Conservation (phyloP, 2,113 vertebrate species). For the Xiphophorus couchianus region DNA sequence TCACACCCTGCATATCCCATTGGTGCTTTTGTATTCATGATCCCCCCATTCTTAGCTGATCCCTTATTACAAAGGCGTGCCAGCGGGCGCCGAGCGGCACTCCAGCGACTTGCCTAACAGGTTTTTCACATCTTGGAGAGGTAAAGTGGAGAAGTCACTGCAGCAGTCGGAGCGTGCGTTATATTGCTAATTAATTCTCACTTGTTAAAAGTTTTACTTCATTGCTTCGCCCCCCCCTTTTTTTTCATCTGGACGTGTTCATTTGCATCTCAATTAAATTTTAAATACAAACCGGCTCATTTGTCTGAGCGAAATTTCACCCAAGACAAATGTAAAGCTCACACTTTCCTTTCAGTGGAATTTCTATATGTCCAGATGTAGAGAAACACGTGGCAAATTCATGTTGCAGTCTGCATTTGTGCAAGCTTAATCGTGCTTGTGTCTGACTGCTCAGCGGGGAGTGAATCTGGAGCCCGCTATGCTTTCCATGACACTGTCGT, state of each 20-base stretch:
- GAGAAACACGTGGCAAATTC: neutral
- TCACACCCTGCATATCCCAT: slow-evolving; percentile 55
- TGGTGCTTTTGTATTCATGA: slow-evolving; percentile 69
- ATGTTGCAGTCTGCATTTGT: neutral
- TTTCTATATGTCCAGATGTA: slow-evolving; percentile 31
- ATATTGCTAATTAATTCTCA: slow-evolving; percentile 55
- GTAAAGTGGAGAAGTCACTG: slow-evolving; percentile 40
- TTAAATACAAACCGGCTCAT: slow-evolving; percentile 37
- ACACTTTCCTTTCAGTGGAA: no score
- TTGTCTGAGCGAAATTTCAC: slow-evolving; percentile 29
- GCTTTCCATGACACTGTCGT: slow-evolving; percentile 49
- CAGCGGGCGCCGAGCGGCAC: slow-evolving; percentile 38
- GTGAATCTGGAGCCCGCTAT: slow-evolving; percentile 42
- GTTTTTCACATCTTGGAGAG: slow-evolving; percentile 52
- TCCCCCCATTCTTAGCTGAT: slow-evolving; percentile 56
- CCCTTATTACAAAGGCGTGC: slow-evolving; percentile 57
- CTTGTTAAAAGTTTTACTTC: slow-evolving; percentile 51
- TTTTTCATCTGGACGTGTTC: slow-evolving; percentile 38
- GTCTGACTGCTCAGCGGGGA: slow-evolving; percentile 22
- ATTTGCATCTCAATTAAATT: slow-evolving; percentile 35
- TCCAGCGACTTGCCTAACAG: slow-evolving; percentile 55
- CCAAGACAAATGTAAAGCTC: neutral
- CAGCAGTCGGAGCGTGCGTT: slow-evolving; percentile 40
- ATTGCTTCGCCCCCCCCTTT: neutral
- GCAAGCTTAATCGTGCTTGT: slow-evolving; percentile 9